Evolutionary conservation across 1,140 invertebrate species (phyloP).

Genomic region (Pogonomyrmex californicus): DNA sequence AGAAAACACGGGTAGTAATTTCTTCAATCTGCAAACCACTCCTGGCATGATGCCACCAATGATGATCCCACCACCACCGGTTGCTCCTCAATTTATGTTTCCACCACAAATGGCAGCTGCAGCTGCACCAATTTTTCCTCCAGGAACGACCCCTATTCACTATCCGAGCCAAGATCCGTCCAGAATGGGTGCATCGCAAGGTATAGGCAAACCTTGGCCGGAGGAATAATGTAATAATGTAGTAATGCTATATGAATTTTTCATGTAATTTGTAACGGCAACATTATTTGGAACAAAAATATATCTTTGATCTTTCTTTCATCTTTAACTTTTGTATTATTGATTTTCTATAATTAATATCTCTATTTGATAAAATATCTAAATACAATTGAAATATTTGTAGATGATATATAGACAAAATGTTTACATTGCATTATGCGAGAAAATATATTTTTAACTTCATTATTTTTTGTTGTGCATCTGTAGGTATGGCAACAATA

Average conservation of each 20-base stretch:
- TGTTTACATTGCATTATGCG: not conserved
- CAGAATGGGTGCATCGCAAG: slow-evolving; percentile 92
- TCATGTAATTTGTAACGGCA: slow-evolving; percentile 39
- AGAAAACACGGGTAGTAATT: slow-evolving; percentile 89
- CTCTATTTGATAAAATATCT: not conserved
- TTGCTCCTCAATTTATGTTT: slow-evolving; percentile 87
- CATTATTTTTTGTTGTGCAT: not conserved
- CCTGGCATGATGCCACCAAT: slow-evolving; percentile 87
- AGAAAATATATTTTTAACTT: not conserved
- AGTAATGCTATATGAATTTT: slow-evolving; percentile 48
- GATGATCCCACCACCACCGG: slow-evolving; percentile 87
- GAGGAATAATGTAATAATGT: slow-evolving; percentile 80
- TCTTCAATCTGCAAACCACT: slow-evolving; percentile 89
- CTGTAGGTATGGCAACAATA: slow-evolving; percentile 80
- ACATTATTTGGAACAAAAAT: not conserved
- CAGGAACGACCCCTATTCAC: slow-evolving; percentile 90
- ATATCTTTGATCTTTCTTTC: not conserved
- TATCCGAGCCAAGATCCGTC: slow-evolving; percentile 98
- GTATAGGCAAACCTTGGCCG: slow-evolving; percentile 86
- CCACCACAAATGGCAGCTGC: slow-evolving; percentile 86
- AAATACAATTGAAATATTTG: not conserved
- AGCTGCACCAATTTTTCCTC: slow-evolving; percentile 86
- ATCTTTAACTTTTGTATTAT: not conserved
- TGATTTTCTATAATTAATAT: not conserved
- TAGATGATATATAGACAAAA: not conserved